These are phyloP conservation scores for Penaeus chinensis DNA, from an alignment of 1,140 invertebrate genomes.

Conservation along the genomic window DNA sequence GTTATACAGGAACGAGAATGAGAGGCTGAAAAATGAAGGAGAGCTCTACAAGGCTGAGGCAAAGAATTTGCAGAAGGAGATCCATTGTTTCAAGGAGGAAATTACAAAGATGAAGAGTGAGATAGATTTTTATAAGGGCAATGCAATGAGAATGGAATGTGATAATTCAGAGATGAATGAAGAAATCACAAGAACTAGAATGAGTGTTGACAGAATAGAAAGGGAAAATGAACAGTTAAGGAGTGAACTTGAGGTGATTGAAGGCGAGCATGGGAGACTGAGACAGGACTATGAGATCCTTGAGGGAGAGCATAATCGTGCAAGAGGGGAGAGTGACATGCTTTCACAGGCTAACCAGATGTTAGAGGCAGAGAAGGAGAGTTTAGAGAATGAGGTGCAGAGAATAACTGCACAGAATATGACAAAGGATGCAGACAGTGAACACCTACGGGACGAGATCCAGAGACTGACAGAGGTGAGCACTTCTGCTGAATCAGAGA, in stretches of 20 bases:
- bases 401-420: constrained; percentile 50
- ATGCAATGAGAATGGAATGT: constrained; percentile 21
- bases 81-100: constrained; percentile 12
- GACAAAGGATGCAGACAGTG: constrained; percentile 48
- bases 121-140: constrained; percentile 24
- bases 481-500: constrained; percentile 59
- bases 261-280: constrained; percentile 57
- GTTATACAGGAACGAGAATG: constrained; percentile 13
- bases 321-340: constrained; percentile 53
- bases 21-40: constrained; percentile 23
- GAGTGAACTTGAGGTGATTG: constrained; percentile 62
- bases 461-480: constrained; percentile 59
- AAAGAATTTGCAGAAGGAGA: constrained; percentile 21
- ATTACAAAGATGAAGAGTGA: constrained; percentile 15
- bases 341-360: constrained; percentile 59
- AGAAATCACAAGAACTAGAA: constrained; percentile 29
- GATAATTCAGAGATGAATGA: constrained; percentile 28
- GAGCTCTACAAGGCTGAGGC: constrained; percentile 6
- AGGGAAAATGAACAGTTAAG: constrained; percentile 56
- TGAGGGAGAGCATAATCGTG: constrained; percentile 56
- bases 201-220: constrained; percentile 33
- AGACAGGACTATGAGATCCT: constrained; percentile 49
- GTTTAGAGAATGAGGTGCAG: constrained; percentile 59
- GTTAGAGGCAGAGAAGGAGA: constrained; percentile 61
- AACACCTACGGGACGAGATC: constrained; percentile 54